Conservation (phyloP, 2,113 vertebrate species). For the Thunnus maccoyii region DNA sequence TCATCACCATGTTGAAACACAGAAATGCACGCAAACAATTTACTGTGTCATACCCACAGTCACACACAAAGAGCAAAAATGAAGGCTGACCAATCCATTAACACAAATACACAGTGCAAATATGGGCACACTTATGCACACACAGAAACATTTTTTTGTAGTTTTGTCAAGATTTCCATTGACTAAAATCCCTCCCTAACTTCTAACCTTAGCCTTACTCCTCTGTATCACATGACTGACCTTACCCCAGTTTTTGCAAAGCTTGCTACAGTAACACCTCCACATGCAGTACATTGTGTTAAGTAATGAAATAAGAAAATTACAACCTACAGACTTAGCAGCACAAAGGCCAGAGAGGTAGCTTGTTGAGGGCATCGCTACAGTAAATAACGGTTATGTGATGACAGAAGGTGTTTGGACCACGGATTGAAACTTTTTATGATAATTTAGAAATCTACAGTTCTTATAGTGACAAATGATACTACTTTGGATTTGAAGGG, state of each 20-base stretch:
- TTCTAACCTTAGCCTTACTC: neutral
- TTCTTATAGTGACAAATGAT: neutral
- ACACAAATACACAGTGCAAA: constrained; percentile 2
- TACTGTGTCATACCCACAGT: neutral
- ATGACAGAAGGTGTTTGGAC: neutral
- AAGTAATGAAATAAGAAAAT: neutral
- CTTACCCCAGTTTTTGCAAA: neutral
- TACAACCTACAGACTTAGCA: neutral
- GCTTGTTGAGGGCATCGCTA: neutral
- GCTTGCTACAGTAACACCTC: neutral
- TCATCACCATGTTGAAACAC: constrained; percentile 49
- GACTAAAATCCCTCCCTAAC: neutral
- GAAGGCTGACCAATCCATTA: neutral
- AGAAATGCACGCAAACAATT: constrained; percentile 22
- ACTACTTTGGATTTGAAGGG: too few species aligned
- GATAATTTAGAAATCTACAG: neutral
- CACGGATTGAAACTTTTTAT: neutral
- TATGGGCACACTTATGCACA: neutral
- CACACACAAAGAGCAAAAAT: neutral
- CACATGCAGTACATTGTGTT: neutral
- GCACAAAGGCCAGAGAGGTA: neutral
- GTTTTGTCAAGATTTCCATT: neutral
- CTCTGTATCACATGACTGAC: neutral
- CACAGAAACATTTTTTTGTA: neutral
- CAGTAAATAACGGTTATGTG: neutral